These are phyloP conservation scores for Acanthiza pusilla DNA, from an alignment of 2,797 vertebrate species.

Conservation along the genomic window DNA sequence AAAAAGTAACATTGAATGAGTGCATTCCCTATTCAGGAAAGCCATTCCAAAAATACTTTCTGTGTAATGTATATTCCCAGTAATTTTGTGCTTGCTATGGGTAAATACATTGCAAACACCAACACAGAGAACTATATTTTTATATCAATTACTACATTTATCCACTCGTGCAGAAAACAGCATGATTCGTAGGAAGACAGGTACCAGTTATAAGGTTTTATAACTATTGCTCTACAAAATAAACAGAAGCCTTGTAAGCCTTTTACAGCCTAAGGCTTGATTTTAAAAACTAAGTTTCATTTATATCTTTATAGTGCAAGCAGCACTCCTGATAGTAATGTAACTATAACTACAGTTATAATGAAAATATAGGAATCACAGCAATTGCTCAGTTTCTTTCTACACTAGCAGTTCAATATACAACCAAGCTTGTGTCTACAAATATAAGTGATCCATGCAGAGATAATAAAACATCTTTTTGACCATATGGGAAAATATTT, in stretches of 20 bases:
- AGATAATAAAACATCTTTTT: neutral
- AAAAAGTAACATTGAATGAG: neutral
- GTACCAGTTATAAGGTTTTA: neutral
- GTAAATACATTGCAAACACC: neutral
- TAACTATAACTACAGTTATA: neutral
- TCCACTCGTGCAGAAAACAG: neutral
- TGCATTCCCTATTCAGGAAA: neutral
- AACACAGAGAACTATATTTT: neutral
- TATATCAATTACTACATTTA: neutral
- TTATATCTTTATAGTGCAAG: neutral
- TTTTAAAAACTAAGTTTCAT: neutral
- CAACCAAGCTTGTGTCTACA: neutral
- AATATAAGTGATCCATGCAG: neutral
- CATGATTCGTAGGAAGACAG: neutral
- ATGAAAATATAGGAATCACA: neutral
- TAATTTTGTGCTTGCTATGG: neutral
- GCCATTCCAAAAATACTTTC: neutral
- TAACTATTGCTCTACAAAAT: neutral
- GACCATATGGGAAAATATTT: neutral
- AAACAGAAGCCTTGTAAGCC: neutral
- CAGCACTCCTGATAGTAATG: neutral
- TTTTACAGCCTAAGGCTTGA: neutral
- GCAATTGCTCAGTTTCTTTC: neutral
- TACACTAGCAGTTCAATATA: neutral
- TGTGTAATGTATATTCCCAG: neutral